These are phyloP conservation scores for Oophaga pumilio DNA, from an alignment of 2,113 vertebrate species.

Conservation along the genomic window DNA sequence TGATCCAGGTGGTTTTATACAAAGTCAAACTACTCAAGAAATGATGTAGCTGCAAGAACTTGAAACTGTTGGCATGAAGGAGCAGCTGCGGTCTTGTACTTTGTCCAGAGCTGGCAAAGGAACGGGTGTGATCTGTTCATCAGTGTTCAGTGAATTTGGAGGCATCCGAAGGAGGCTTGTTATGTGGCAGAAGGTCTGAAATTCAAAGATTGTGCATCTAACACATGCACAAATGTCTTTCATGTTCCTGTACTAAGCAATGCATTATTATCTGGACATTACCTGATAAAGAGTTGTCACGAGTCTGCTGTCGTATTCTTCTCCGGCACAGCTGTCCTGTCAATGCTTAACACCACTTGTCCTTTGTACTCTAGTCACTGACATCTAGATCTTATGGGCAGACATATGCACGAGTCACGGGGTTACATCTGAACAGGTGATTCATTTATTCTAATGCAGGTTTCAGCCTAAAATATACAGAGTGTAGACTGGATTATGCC, in stretches of 20 bases:
- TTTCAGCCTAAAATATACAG: background rate
- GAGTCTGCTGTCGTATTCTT: slow-evolving; percentile 15
- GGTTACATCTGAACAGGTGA: slow-evolving; percentile 36
- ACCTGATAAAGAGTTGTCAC: slow-evolving; percentile 31
- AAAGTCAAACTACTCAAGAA: slow-evolving; percentile 20
- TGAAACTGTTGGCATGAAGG: slow-evolving; percentile 36
- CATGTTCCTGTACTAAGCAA: slow-evolving; percentile 7
- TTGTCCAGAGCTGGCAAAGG: slow-evolving; percentile 24
- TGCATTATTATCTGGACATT: slow-evolving; percentile 44
- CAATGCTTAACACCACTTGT: slow-evolving; percentile 34
- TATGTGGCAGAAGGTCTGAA: slow-evolving; percentile 14
- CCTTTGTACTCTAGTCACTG: slow-evolving; percentile 42
- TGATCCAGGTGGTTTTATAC: slow-evolving; percentile 17
- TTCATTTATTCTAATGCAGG: slow-evolving; percentile 11
- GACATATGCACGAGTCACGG: slow-evolving; percentile 28
- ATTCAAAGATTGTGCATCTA: slow-evolving; percentile 10
- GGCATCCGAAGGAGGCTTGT: slow-evolving; percentile 36
- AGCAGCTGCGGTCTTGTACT: slow-evolving; percentile 40
- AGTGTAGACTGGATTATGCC: background rate
- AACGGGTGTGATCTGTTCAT: slow-evolving; percentile 34
- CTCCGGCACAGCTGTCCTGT: slow-evolving; percentile 40
- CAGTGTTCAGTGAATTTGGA: slow-evolving; percentile 46
- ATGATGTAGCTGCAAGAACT: slow-evolving; percentile 11
- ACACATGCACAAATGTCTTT: slow-evolving; percentile 20
- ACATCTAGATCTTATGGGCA: slow-evolving; percentile 39